Evolutionary conservation across 2,888 invertebrate genomes (phyloP).

Genomic region (Andrena haemorrhoa): DNA sequence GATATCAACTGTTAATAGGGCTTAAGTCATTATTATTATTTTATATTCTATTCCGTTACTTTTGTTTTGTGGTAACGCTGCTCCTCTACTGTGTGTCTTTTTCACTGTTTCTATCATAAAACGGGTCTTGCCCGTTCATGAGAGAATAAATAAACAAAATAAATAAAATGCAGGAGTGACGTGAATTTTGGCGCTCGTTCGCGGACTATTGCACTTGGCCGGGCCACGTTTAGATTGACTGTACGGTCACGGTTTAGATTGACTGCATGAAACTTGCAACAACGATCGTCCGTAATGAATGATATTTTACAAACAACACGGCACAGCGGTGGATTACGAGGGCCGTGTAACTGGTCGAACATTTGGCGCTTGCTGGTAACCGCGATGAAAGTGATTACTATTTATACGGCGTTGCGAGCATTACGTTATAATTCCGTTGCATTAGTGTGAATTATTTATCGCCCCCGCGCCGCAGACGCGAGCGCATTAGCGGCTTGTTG

Average conservation of each 20-base stretch:
- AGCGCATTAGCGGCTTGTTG: conserved; percentile 52
- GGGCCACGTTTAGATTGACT: conserved; percentile 13
- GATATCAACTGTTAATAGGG: too few species aligned
- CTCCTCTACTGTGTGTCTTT: too few species aligned
- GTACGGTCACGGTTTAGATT: conserved; percentile 26
- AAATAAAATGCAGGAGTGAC: too few species aligned
- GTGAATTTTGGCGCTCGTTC: neutral
- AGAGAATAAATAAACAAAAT: neutral
- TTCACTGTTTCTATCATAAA: too few species aligned
- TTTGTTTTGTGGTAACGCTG: too few species aligned
- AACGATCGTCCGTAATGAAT: conserved; percentile 43
- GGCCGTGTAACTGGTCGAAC: conserved; percentile 44
- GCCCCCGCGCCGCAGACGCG: conserved; percentile 21
- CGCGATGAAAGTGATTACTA: conserved; percentile 54
- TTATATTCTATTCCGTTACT: too few species aligned
- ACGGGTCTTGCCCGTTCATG: too few species aligned
- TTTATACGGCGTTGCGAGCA: conserved; percentile 29
- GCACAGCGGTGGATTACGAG: conserved; percentile 3
- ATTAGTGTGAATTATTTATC: conserved; percentile 49
- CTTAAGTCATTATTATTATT: too few species aligned
- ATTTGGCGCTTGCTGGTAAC: conserved; percentile 32
- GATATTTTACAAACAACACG: conserved; percentile 44
- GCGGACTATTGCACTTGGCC: neutral
- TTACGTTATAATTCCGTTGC: conserved; percentile 40
- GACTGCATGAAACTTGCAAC: conserved; percentile 44